These are phyloP conservation scores for Chrysaora quinquecirrha DNA, from an alignment of 30 jellyfish, hydroid and myxozoan genomes.

Conservation along the genomic window DNA sequence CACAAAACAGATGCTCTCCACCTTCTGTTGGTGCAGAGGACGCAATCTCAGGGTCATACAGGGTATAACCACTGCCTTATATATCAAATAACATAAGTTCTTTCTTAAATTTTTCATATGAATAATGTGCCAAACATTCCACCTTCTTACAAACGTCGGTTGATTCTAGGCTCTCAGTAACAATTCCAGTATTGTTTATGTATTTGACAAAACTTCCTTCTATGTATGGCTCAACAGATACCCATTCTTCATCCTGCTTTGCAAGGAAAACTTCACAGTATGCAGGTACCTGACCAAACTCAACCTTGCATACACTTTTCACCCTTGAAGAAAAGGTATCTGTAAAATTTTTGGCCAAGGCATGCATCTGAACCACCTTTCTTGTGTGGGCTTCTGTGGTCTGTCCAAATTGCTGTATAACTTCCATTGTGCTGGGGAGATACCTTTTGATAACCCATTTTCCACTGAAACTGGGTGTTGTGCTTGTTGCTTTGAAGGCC, in stretches of 20 bases:
- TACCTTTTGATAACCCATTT: slow-evolving; percentile 43
- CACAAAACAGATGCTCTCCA: slow-evolving; percentile 53
- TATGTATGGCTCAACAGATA: slow-evolving; percentile 47
- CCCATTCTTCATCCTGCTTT: slow-evolving; percentile 34
- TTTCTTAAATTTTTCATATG: slow-evolving; percentile 21
- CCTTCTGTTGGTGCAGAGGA: slow-evolving; percentile 46
- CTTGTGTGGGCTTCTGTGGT: slow-evolving; percentile 36
- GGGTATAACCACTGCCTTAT: slow-evolving; percentile 45
- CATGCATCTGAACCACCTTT: slow-evolving; percentile 43
- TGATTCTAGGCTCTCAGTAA: neutral
- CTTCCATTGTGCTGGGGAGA: slow-evolving; percentile 25
- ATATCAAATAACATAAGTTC: slow-evolving; percentile 41
- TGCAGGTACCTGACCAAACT: slow-evolving; percentile 34
- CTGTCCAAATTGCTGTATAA: slow-evolving; percentile 12
- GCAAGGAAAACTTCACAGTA: slow-evolving; percentile 33
- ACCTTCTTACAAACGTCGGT: slow-evolving; percentile 18
- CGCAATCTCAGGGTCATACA: slow-evolving; percentile 56
- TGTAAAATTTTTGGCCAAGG: slow-evolving; percentile 47
- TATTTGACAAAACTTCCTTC: slow-evolving; percentile 41
- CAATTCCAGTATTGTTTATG: slow-evolving; percentile 35
- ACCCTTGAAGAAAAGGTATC: slow-evolving; percentile 18
- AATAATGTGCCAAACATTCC: slow-evolving; percentile 37
- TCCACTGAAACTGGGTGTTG: slow-evolving; percentile 18
- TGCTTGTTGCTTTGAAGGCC: slow-evolving; percentile 51
- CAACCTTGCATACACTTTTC: slow-evolving; percentile 24